Base-by-base conservation (phyloP, 1,140 invertebrate species). In the Meteorus sp. region DNA sequence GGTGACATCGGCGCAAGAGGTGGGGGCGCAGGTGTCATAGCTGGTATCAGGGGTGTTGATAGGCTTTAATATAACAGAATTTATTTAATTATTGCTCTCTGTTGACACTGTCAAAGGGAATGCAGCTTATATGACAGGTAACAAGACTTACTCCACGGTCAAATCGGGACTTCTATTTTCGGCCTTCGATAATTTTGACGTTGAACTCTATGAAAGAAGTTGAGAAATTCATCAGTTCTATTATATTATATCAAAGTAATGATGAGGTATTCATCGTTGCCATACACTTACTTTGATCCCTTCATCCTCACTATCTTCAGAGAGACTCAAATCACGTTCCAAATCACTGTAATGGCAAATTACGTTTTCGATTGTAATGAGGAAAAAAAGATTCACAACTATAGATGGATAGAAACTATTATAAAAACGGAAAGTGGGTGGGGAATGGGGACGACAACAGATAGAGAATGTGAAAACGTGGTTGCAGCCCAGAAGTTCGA, bases 221-320 rank as follows among this genome's bases (percentile, higher is more conserved):
- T n/a, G n/a, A n/a, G n/a, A n/a, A n/a, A n/a, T n/a, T n/a, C 13
- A 17, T 33, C 19, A 19, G 47, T 27, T 9, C n/a, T 39, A 31
- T 29, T 52, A 15, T 56, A 9, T 45, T 35, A 20, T 17, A 7
- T 54, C 1, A 23, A 44, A 37, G 56, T 29, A 35, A 50, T 17
- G 6, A 19, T 27, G 15, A 23, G 33, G 23, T 25, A 50, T 58
- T 47, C 20, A 37, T 52, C 27, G 52, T 51, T 1, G 13, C 2
- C 31, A 33, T n/a, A n/a, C n/a, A 56, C 57, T 68, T 50, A 73
- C 70, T 61, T 74, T 72, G 29, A 45, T 64, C 35, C 63, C 62
- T 6, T 80, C 77, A 54, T 84, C 84, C 47, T 86, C 85, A 57
- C 85, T 86, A 54, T 86, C 83, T 51, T 82, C 82, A 5, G 85